Evolutionary conservation across 1,140 invertebrate genomes (phyloP), one percentile per base, ranked within the genome.

Genomic region (Galleria mellonella): DNA sequence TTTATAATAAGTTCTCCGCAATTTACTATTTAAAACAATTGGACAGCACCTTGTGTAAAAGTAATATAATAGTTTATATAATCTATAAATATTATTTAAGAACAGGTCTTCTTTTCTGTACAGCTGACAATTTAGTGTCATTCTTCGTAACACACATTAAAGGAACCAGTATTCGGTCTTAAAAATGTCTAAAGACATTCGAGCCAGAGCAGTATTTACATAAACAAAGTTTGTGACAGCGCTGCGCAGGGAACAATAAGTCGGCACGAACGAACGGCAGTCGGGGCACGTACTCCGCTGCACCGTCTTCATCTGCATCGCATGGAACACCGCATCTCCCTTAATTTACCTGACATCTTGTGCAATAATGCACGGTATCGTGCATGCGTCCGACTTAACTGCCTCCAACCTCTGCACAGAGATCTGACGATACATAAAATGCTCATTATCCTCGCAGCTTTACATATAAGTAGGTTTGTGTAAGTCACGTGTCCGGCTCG

Each of bases 401-500:
- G 36, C 36, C 17, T 23, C 17, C 17, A 23, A 23, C 17, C 17
- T 23, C 6, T 23, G 17, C 17, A 23, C 6, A 23, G 6, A 23
- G 17, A 23, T 23, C 17, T 23, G 17, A 23, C 17, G 17, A 23
- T 23, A 40, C 38, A 29, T 29, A 27, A 40, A 27, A 29, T 11
- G 17, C 17, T 23, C 17, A 40, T 29, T 17, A 40, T 40, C 36
- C 36, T n/a, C 10, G 10, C 15, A 9, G 4, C 15, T 38, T 23
- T 3, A 23, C 17, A 23, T 23, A 23, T 30, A 23, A 23, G 17
- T 23, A 23, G 6, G 2, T 23, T 23, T 23, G 6, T 23, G 38
- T 28, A 10, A 38, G 49, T 57, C 57, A 64, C 57, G 62, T 57
- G 53, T 33, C 45, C 12, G 43, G 43, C 62, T 64, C 62, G 62